These are phyloP conservation scores for Zoroaster sp. DNA, from an alignment of 53 echinoderm and acorn worm genomes.

Conservation along the genomic window DNA sequence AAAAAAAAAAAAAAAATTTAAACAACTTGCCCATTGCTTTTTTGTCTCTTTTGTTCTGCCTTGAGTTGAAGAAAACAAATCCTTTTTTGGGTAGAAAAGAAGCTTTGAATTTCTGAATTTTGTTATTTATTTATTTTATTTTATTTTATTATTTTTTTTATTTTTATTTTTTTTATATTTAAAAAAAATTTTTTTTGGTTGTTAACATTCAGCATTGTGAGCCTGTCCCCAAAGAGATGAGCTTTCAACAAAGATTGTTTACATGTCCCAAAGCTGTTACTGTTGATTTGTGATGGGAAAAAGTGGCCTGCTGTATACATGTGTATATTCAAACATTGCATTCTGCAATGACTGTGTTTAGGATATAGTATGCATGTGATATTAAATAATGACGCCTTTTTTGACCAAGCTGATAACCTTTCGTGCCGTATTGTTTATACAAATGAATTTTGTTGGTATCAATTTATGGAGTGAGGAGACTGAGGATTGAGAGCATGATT, in stretches of 20 bases:
- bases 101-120: too few relatives aligned
- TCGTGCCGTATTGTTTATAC: neutral
- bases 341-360: neutral
- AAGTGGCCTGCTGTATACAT: neutral
- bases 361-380: neutral
- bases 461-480: neutral
- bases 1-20: too few relatives aligned
- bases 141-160: too few relatives aligned
- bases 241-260: constrained; percentile 35
- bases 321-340: neutral
- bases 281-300: constrained; percentile 19
- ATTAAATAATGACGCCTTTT: too few relatives aligned
- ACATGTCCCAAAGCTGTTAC: neutral
- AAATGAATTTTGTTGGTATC: neutral
- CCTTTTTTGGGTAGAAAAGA: too few relatives aligned
- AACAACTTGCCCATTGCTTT: too few relatives aligned
- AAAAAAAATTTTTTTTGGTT: too few relatives aligned
- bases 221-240: neutral
- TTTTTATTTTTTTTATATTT: too few relatives aligned
- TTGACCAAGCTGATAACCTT: neutral
- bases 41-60: too few relatives aligned
- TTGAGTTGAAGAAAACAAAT: too few relatives aligned
- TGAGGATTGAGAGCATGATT: neutral
- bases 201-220: neutral
- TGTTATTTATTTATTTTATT: too few relatives aligned